phyloP scores from a whole-genome alignment of 1,140 invertebrate genomes.

The Melipona quadrifasciata region DNA sequence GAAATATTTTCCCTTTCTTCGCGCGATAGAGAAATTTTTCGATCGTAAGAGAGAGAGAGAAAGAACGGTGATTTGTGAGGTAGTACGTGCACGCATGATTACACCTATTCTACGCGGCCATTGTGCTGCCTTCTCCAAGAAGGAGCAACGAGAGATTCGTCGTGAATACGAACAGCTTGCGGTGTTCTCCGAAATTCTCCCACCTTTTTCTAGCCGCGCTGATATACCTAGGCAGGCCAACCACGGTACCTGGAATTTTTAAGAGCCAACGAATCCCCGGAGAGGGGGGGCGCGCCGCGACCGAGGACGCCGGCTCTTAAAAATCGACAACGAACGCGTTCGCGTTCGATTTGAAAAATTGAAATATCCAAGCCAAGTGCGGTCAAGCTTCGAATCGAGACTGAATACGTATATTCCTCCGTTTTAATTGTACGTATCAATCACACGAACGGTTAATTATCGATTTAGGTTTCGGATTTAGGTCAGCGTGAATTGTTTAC shows the following conservation, averaged over 20 bases:
- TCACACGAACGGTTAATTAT: too few species aligned
- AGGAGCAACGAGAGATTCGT: not conserved
- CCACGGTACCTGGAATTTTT: too few species aligned
- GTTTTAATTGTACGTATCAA: not conserved
- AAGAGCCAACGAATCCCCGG: too few species aligned
- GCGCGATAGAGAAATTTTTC: not conserved
- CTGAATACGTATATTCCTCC: not conserved
- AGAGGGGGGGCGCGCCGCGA: too few species aligned
- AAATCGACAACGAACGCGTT: not conserved
- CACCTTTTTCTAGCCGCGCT: not conserved
- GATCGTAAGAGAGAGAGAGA: not conserved
- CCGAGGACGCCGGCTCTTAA: too few species aligned
- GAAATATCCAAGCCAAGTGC: not conserved
- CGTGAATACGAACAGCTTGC: conserved; percentile 13
- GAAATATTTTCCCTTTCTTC: not conserved
- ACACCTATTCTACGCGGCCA: conserved; percentile 7
- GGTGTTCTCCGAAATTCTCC: not conserved
- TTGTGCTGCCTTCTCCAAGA: not conserved
- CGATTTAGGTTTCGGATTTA: too few species aligned
- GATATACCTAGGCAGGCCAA: too few species aligned
- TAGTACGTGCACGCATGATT: not conserved
- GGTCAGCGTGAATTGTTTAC: not conserved
- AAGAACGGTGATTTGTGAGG: not conserved
- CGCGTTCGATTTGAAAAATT: not conserved
- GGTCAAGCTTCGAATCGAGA: too few species aligned